phyloP scores from a whole-genome alignment of 1,140 invertebrate species.

The Anoplophora glabripennis region DNA sequence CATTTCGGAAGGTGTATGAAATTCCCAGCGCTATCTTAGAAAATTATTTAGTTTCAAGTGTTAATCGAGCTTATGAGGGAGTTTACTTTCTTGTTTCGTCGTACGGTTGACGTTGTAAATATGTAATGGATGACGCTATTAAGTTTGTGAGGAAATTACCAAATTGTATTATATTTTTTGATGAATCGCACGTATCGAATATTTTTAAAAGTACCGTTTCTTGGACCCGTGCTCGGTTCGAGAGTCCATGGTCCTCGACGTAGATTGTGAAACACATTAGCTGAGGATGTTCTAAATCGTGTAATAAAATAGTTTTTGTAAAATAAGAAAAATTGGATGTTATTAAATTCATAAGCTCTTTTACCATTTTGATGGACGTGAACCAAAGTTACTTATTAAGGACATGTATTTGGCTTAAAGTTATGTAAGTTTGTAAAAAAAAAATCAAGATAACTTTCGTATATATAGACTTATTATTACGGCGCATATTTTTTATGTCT shows the following conservation, averaged over 20 bases:
- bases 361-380: constrained; percentile 5
- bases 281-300: no score
- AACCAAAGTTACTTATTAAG: constrained; percentile 16
- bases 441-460: neutral
- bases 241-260: no score
- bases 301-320: neutral
- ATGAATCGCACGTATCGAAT: neutral
- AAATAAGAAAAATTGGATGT: neutral
- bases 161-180: neutral
- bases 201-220: neutral
- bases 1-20: neutral
- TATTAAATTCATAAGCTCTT: constrained; percentile 5
- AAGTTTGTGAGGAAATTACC: neutral
- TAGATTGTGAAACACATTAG: neutral
- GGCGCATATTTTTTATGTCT: constrained; percentile 6
- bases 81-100: no score
- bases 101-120: no score
- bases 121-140: no score
- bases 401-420: constrained; percentile 15
- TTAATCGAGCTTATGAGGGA: constrained; percentile 6
- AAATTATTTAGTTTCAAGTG: neutral
- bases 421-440: constrained; percentile 6
- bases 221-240: no score
- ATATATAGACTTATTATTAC: neutral
- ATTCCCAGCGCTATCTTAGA: neutral